Base-by-base conservation (phyloP, 92 coral and sea anemone genomes). In the Porites lobata region DNA sequence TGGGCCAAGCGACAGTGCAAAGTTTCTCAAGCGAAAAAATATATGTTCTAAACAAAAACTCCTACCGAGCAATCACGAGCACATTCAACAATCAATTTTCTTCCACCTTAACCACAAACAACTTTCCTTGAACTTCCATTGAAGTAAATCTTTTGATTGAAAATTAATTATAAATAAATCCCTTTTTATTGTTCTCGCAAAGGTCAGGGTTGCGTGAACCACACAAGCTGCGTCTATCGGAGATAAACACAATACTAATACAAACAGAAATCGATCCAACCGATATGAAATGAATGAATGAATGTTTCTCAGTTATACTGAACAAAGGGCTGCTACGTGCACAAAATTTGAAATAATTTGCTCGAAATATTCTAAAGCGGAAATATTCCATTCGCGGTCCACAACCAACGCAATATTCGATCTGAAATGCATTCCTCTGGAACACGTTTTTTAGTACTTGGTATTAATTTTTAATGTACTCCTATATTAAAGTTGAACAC, bases 121-220 rank as follows among this genome's bases (percentile, higher is more conserved):
- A 1, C 29, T 4, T n/a, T 32, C 47, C 32, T 22, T 1, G 38
- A 67, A 15, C 6, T 21, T 24, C 38, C 10, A 2, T 67, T 11
- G 14, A 81, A 81, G 54, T 29, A 3, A 62, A 62, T 8, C 59
- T 53, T 9, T 38, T 68, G 65, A 81, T 52, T 18, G 52, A 6
- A 7, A 66, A 47, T 79, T 81, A 69, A 68, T 32, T 72, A 81
- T 65, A 14, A 67, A 50, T 62, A 56, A 51, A 67, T 52, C 52
- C 75, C 14, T 59, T 1, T 50, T 11, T 72, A 13, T 52, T 21
- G 66, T 21, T 66, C 14, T 52, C 15, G 53, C 22, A 69, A 81
- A 69, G 85, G 85, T 81, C 85, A 81, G 65, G 65, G 53, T 56
- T 81, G 66, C 20, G 66, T 21, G 8, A 67, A 68, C 73, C 72